Percentiles rank a stretch among this genome's conserved stretches.
phyloP scores from a whole-genome alignment of 2,888 invertebrate species.

The Pristionchus japonicus region DNA sequence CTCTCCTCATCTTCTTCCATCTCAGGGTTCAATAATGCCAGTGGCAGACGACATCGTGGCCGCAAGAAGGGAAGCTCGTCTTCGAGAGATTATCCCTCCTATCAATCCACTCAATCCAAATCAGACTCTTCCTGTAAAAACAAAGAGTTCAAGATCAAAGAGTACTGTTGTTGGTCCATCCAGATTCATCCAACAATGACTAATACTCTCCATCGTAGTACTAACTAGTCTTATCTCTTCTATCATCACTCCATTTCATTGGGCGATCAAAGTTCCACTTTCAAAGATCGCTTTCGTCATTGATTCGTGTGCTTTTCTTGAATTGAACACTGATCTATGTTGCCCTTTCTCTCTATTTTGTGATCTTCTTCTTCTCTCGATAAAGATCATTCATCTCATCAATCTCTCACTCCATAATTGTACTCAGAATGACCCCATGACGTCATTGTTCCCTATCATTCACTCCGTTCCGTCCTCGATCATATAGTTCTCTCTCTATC shows the following conservation, averaged over 20 bases:
- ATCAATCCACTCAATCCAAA: not conserved
- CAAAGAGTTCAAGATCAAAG: not conserved
- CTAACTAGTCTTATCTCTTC: not conserved
- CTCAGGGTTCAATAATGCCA: constrained; percentile 18
- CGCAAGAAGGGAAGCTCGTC: not conserved
- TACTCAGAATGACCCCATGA: constrained; percentile 13
- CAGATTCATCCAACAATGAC: not conserved
- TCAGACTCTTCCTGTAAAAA: not conserved
- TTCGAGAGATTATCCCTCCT: not conserved
- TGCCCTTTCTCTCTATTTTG: not conserved
- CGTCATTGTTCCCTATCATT: not conserved
- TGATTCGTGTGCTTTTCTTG: not conserved
- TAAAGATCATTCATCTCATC: constrained; percentile 7
- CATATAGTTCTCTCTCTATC: not conserved
- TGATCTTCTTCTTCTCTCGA: not conserved
- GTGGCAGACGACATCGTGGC: not conserved
- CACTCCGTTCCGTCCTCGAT: not conserved
- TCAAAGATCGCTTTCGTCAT: not conserved
- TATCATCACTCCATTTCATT: not conserved
- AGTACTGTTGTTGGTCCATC: not conserved
- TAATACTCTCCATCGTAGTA: not conserved
- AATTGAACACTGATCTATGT: not conserved
- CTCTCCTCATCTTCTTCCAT: not conserved
- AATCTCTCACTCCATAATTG: not conserved
- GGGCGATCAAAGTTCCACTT: not conserved